phyloP scores from a whole-genome alignment of 2,113 vertebrate genomes.

The Catagonus wagneri region DNA sequence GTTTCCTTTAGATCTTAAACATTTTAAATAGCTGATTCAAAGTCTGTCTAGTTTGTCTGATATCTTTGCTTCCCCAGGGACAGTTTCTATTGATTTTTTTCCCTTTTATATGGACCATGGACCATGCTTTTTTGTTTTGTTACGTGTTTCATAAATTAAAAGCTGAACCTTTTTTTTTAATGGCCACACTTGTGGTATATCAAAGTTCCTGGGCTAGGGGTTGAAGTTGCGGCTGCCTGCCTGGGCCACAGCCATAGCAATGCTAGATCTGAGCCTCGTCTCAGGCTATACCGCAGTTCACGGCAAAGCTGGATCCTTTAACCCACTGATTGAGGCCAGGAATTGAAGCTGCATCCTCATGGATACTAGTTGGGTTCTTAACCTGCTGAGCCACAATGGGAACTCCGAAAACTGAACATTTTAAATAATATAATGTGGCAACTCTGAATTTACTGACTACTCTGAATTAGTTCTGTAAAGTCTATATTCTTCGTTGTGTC shows the following conservation, averaged over 20 bases:
- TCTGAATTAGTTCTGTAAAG: conserved; percentile 18
- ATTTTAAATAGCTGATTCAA: conserved; percentile 14
- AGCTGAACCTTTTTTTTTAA: neutral
- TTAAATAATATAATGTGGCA: neutral
- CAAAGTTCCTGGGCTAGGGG: too few species aligned
- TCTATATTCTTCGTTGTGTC: neutral
- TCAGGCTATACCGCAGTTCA: too few species aligned
- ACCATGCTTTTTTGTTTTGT: neutral
- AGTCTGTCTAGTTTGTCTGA: conserved; percentile 7
- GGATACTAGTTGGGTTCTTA: too few species aligned
- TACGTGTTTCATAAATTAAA: neutral
- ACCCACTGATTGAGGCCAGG: too few species aligned
- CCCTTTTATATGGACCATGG: neutral
- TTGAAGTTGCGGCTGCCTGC: too few species aligned
- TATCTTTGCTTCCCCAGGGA: neutral
- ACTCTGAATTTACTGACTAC: neutral
- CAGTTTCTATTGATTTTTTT: neutral
- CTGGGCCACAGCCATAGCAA: too few species aligned
- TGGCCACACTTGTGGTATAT: too few species aligned
- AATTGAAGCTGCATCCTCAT: too few species aligned
- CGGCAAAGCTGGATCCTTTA: too few species aligned
- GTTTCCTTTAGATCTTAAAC: neutral
- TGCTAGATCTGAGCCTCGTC: too few species aligned
- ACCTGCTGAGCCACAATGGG: too few species aligned
- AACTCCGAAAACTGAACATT: neutral